Evolutionary conservation across 2,797 vertebrate species (phyloP), one percentile per base, ranked within the genome.

Genomic region (Chelonia mydas): DNA sequence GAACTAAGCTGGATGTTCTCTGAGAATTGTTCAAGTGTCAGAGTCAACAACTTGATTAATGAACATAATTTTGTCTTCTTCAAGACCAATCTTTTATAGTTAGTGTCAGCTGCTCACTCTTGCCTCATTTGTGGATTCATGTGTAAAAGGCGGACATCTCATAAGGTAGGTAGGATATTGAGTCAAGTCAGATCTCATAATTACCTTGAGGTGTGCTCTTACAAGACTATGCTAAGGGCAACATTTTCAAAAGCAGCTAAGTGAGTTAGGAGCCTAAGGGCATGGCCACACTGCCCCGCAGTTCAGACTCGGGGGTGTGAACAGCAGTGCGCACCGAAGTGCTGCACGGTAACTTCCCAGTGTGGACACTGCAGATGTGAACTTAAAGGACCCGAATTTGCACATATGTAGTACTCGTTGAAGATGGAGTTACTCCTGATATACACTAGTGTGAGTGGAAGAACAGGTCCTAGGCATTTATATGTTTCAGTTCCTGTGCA

Each of bases 231-330:
- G 31, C 45, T 57, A 51, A 51, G 47, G 86, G 10, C 57, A 41
- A 86, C 93, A 85, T 4, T 2, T 21, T n/a, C 23, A 3, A 37
- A 19, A 5, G 2, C 74, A 81, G 85, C 50, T 11, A 47, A 37
- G 25, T 88, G 3, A 54, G 37, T 10, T 0, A 81, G 6, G 1
- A 88, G 27, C 12, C 1, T 0, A n/a, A 53, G 82, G 0, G 4
- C 5, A 68, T 37, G 17, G n/a, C 65, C 68, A 37, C 65, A 21
- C 65, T 68, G 65, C 65, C 61, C 33, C 16, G 33, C 8, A 68
- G n/a, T 68, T 37, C n/a, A 68, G n/a, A 68, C n/a, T 68, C 21
- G 3, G 19, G 9, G 19, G 19, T 37, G 65, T 65, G 33, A 65
- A n/a, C 7, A 65, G 59, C 33, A n/a, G 7, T 17, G 7, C 23